Percentiles rank a stretch among this genome's conserved stretches.
These are phyloP conservation scores for Malurus leucopterus DNA, from an alignment of 2,797 vertebrate genomes.

Conservation along the genomic window DNA sequence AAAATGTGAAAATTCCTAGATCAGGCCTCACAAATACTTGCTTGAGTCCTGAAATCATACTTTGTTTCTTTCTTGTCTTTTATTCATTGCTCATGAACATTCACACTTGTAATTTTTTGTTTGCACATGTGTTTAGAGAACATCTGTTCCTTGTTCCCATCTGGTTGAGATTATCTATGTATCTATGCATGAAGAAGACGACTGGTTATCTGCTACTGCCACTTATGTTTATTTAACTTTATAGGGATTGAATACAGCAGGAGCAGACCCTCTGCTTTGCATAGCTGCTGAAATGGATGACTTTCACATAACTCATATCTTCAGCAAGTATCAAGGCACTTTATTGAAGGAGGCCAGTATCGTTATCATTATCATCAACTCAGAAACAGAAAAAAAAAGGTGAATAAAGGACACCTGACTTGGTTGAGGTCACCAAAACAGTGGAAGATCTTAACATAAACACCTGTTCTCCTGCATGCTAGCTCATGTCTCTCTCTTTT, in stretches of 20 bases:
- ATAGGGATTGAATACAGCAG: background rate
- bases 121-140: conserved; percentile 43
- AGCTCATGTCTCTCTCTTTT: background rate
- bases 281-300: background rate
- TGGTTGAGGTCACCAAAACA: background rate
- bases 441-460: background rate
- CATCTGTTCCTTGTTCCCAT: conserved; percentile 31
- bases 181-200: background rate
- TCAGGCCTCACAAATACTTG: background rate
- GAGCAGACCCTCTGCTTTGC: background rate
- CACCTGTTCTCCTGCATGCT: background rate
- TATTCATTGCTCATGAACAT: background rate
- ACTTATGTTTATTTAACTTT: background rate
- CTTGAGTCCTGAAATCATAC: background rate
- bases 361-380: background rate
- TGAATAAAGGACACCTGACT: background rate
- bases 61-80: background rate
- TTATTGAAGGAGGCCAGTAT: background rate
- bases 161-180: background rate
- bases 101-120: background rate
- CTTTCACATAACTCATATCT: background rate
- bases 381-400: background rate
- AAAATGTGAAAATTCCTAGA: background rate
- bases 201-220: background rate
- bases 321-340: background rate